Evolutionary conservation across 1,140 invertebrate genomes (phyloP).

Genomic region (Calliphora vicina): DNA sequence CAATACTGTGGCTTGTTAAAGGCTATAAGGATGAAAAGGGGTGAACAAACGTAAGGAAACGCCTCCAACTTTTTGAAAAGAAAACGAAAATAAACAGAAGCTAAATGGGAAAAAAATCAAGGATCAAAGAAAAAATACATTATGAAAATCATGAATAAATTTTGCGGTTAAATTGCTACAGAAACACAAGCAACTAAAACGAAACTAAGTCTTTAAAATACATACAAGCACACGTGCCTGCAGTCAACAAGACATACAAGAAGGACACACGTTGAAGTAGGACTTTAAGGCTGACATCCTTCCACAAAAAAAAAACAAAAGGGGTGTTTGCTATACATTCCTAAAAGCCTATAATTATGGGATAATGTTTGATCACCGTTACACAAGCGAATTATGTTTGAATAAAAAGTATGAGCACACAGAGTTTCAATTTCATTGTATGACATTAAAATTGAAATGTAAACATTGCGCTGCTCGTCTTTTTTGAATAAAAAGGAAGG

Average conservation of each 20-base stretch:
- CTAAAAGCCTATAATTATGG: conserved; percentile 59
- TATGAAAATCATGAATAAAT: conserved; percentile 60
- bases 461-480: not conserved
- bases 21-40: conserved; percentile 16
- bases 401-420: not conserved
- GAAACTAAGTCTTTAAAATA: not conserved
- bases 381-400: not conserved
- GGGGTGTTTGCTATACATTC: not conserved
- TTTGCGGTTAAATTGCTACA: conserved; percentile 60
- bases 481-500: not conserved
- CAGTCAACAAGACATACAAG: not conserved
- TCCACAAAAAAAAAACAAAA: not conserved
- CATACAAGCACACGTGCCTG: not conserved
- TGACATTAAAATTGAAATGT: not conserved
- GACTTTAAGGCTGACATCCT: not conserved
- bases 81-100: conserved; percentile 25
- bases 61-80: not conserved
- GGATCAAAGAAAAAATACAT: conserved; percentile 43
- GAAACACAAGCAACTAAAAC: conserved; percentile 50
- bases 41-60: not conserved
- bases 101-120: not conserved
- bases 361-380: conserved; percentile 58
- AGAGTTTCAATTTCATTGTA: conserved; percentile 51
- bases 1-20: not conserved
- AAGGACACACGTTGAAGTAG: not conserved